Percentiles rank a stretch among this genome's conserved stretches.
Evolutionary conservation across 2,888 invertebrate species (phyloP).

Genomic region (Drosophila kokeensis): DNA sequence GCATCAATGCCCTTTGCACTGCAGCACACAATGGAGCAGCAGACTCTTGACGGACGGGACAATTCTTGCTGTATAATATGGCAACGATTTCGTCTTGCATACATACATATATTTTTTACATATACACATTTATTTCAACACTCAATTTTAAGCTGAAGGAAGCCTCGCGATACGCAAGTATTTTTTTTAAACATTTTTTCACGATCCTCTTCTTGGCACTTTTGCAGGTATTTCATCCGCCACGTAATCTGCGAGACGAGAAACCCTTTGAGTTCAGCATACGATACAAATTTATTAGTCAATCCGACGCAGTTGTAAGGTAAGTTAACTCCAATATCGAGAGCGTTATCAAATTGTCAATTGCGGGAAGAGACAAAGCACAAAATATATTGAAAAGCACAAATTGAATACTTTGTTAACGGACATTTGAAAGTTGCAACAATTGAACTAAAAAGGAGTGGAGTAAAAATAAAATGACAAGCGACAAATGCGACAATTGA

Average conservation of each 20-base stretch:
- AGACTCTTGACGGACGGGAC: constrained; percentile 25
- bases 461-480: background rate
- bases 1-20: constrained; percentile 30
- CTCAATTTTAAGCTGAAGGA: constrained; percentile 36
- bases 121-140: constrained; percentile 30
- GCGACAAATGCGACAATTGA: background rate
- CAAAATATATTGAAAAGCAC: background rate
- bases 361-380: too few relatives aligned
- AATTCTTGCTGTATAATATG: constrained; percentile 34
- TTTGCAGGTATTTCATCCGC: constrained; percentile 86
- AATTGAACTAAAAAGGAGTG: background rate
- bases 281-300: constrained; percentile 92
- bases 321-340: constrained; percentile 76
- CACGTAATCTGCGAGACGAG: constrained; percentile 88
- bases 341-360: constrained; percentile 10
- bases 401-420: background rate
- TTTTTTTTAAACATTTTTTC: background rate
- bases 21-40: constrained; percentile 22
- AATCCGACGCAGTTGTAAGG: constrained; percentile 91
- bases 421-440: background rate
- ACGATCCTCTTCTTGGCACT: background rate
- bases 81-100: constrained; percentile 8
- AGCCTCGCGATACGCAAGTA: background rate
- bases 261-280: constrained; percentile 92
- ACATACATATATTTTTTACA: too few relatives aligned